phyloP scores from a whole-genome alignment of 2,113 vertebrate genomes.

The Paramisgurnus dabryanus region DNA sequence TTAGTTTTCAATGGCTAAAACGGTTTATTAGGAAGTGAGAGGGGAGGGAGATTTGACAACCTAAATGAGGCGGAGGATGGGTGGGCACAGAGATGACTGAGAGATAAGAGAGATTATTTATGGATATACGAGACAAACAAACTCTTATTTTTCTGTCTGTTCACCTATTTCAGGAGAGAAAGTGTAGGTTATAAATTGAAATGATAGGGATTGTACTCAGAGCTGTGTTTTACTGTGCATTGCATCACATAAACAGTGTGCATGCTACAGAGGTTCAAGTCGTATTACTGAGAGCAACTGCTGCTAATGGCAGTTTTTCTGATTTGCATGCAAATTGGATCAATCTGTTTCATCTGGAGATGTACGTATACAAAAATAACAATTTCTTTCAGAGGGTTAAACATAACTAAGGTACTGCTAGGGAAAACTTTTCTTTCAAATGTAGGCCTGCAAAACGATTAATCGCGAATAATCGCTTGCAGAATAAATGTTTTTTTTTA shows the following conservation, averaged over 20 bases:
- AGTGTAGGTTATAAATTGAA: neutral
- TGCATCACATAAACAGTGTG: neutral
- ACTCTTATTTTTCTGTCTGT: neutral
- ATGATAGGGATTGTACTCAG: neutral
- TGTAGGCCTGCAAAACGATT: too few species aligned
- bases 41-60: slow-evolving; percentile 1
- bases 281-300: neutral
- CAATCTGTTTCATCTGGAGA: neutral
- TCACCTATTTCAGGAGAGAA: neutral
- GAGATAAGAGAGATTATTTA: neutral
- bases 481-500: too few species aligned
- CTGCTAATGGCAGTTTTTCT: neutral
- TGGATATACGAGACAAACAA: neutral
- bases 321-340: slow-evolving; percentile 4
- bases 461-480: too few species aligned
- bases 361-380: neutral
- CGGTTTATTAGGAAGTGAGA: neutral
- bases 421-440: too few species aligned
- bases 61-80: neutral
- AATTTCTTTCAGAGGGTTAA: too few species aligned
- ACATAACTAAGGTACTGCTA: too few species aligned
- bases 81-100: neutral
- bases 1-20: slow-evolving; percentile 22
- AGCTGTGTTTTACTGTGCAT: neutral
- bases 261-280: neutral